phyloP scores from a whole-genome alignment of 2,888 invertebrate genomes.

The Syritta pipiens region DNA sequence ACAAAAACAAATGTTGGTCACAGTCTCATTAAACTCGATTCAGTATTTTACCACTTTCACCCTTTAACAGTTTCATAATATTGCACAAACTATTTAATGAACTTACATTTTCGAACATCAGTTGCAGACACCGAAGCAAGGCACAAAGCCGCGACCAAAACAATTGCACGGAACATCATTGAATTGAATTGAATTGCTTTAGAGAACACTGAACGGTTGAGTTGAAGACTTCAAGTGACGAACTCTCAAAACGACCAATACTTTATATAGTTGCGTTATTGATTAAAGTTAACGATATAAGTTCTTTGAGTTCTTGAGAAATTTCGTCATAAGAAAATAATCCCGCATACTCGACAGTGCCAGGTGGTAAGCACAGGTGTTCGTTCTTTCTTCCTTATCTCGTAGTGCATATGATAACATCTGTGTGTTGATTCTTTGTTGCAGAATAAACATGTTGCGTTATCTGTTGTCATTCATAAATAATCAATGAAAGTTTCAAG shows the following conservation, averaged over 20 bases:
- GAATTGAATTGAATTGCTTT: background rate
- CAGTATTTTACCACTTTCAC: no score
- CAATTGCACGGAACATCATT: slow-evolving; percentile 37
- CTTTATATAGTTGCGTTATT: slow-evolving; percentile 27
- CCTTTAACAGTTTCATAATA: background rate
- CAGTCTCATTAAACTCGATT: no score
- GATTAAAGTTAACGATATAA: slow-evolving; percentile 22
- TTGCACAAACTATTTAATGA: background rate
- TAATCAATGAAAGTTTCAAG: background rate
- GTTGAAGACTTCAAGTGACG: slow-evolving; percentile 15
- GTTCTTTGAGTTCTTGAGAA: no score
- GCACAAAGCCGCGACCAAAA: slow-evolving; percentile 13
- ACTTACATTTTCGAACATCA: slow-evolving; percentile 54
- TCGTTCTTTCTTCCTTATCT: slow-evolving; percentile 21
- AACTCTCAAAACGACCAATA: background rate
- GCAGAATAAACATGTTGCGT: background rate
- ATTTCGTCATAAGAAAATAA: no score
- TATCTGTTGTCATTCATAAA: background rate
- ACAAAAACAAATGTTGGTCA: no score
- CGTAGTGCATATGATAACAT: slow-evolving; percentile 9
- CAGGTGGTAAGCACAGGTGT: slow-evolving; percentile 49
- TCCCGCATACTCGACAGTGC: slow-evolving; percentile 1
- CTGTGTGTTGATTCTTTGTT: slow-evolving; percentile 14
- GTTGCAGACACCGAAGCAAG: slow-evolving; percentile 31
- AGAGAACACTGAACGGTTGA: background rate